These are phyloP conservation scores for Bilobella aurantiaca DNA, from an alignment of 1,140 invertebrate species.

Conservation along the genomic window DNA sequence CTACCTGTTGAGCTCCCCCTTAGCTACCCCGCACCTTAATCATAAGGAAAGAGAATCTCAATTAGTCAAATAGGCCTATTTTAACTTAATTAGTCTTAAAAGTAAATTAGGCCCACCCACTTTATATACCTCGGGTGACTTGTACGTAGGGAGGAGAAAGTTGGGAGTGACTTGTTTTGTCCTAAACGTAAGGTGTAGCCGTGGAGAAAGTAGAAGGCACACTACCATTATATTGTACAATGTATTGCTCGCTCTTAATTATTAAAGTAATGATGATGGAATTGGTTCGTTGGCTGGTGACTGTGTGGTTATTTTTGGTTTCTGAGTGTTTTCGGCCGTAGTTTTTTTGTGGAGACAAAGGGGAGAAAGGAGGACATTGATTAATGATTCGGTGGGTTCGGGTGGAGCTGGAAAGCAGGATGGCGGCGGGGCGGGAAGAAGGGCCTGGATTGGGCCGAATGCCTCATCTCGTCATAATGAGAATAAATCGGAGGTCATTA, in stretches of 20 bases:
- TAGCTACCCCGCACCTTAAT: background rate
- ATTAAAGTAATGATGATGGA: constrained; percentile 22
- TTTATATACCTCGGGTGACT: too few relatives aligned
- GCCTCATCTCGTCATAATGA: constrained; percentile 36
- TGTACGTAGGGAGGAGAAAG: too few relatives aligned
- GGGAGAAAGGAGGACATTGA: constrained; percentile 28
- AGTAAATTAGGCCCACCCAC: too few relatives aligned
- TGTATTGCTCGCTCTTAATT: constrained; percentile 21
- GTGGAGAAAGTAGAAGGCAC: background rate
- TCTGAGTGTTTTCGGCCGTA: too few relatives aligned
- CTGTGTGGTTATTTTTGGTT: background rate
- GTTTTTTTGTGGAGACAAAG: constrained; percentile 2
- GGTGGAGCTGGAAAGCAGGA: constrained; percentile 35
- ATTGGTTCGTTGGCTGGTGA: background rate
- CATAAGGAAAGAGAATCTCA: background rate
- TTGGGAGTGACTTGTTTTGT: too few relatives aligned
- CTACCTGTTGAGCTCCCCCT: background rate
- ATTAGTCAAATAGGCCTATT: background rate
- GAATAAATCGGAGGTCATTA: constrained; percentile 36
- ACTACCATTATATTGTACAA: constrained; percentile 10
- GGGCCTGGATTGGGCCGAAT: constrained; percentile 32
- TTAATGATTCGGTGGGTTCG: constrained; percentile 34
- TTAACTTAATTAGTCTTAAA: constrained; percentile 2
- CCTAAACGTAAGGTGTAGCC: too few relatives aligned
- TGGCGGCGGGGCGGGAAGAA: constrained; percentile 28